Base-by-base conservation (phyloP, 35 echinoderm and acorn worm species). In the Heliocidaris tuberculata region DNA sequence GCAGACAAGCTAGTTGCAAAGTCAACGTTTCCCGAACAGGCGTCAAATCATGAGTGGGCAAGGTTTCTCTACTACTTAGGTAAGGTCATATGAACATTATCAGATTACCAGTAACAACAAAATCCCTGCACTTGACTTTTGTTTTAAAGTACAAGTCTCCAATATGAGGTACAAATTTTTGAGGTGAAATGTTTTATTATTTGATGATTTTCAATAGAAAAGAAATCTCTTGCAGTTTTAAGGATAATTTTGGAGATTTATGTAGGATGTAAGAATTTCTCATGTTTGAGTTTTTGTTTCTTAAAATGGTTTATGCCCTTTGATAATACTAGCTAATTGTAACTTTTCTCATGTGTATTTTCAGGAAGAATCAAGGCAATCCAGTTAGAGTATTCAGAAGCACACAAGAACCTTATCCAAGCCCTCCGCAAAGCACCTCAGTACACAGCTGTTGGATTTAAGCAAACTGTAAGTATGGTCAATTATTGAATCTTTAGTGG, bases 31-130 rank as follows among this genome's bases (percentile, higher is more conserved):
- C 98, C 98, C 31, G 98, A 99, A 47, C 95, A 96, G 47, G 98
- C 97, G 21, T 99, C 98, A 88, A 99, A 99, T 89, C 97, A 99
- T 94, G 98, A 99, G 93, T 99, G 98, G 98, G 98, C 98, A 11
- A 96, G 98, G 65, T 99, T 97, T 95, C 97, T 99, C 21, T 99
- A 99, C 87, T 99, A 99, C 88, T 89, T 99, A 60, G 98, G 98
- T 99, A 94, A 96, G 96, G 95, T 6, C 19, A 42, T 42, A 42
- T 1, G 35, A 35, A 21, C 9, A 92, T 42, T 42, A 42, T 42
- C 30, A 88, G 30, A 35, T 17, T 30, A 21, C 35, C 35, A 1
- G 3, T 42, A 1, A 42, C 35, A 42, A 42, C 35, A 42, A 42
- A 42, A 42, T 42, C 35, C 35, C 35, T 3, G 35, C 0, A 42